A percentile compares a stretch with the other conserved stretches of the same genome.
phyloP scores from a whole-genome alignment of 1,140 invertebrate genomes.

The Heterodera carotae region DNA sequence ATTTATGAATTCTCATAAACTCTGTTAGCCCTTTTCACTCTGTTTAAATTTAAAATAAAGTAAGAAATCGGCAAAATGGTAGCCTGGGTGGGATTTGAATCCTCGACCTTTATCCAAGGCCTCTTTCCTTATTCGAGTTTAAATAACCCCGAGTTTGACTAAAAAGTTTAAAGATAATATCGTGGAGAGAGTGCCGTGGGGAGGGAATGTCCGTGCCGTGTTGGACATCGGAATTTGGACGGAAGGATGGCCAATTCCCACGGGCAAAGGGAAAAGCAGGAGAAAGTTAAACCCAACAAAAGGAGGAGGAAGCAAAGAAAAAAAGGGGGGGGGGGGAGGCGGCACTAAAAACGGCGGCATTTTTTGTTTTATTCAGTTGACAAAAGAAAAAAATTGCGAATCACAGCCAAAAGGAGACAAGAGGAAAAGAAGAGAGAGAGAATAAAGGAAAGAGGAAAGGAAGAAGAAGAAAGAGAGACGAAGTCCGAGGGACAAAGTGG shows the following conservation, averaged over 20 bases:
- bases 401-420: not conserved
- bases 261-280: too few relatives aligned
- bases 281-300: not conserved
- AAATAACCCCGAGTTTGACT: not conserved
- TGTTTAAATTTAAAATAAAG: too few relatives aligned
- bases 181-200: too few relatives aligned
- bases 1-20: too few relatives aligned
- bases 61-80: too few relatives aligned
- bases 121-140: not conserved
- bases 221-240: not conserved
- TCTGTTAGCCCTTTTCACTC: too few relatives aligned
- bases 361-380: not conserved
- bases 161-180: constrained; percentile 1
- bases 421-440: not conserved
- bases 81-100: too few relatives aligned
- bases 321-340: too few relatives aligned
- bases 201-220: too few relatives aligned
- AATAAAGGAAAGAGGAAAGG: not conserved
- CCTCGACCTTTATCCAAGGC: too few relatives aligned
- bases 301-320: not conserved
- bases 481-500: not conserved
- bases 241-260: not conserved
- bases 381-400: not conserved
- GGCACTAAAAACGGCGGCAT: not conserved
- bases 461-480: not conserved